Percentiles rank a stretch among this genome's conserved stretches.
Evolutionary conservation across 2,797 vertebrate genomes (phyloP).

Genomic region (Gobio occitaniae): DNA sequence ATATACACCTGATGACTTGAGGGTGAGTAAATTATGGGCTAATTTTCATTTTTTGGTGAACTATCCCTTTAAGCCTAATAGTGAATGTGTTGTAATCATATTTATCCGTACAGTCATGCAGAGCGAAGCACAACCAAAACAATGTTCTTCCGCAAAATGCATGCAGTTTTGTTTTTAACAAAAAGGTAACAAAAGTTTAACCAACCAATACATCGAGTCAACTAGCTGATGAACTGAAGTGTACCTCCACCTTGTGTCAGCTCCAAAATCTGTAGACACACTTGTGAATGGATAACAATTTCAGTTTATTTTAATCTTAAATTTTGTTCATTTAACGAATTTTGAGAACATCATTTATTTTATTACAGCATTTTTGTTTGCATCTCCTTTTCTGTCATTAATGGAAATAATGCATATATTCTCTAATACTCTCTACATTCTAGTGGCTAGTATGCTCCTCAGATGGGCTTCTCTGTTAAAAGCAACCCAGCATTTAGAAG

Average conservation of each 20-base stretch:
- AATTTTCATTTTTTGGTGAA: too few species aligned
- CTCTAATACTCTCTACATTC: background rate
- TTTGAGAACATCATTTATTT: background rate
- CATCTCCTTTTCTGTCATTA: background rate
- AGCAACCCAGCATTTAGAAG: background rate
- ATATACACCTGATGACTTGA: too few species aligned
- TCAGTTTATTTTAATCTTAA: background rate
- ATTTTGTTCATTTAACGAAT: background rate
- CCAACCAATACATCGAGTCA: background rate
- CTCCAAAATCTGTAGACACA: background rate
- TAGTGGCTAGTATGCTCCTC: background rate
- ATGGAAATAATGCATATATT: background rate
- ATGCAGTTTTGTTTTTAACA: background rate
- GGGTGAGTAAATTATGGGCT: too few species aligned
- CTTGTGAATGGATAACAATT: background rate
- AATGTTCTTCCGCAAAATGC: background rate
- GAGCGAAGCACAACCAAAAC: background rate
- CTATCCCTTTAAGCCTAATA: background rate
- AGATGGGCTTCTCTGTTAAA: conserved; percentile 7
- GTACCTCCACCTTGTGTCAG: conserved; percentile 6
- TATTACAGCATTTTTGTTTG: background rate
- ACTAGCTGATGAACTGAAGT: background rate
- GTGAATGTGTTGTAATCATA: background rate
- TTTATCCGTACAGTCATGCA: background rate
- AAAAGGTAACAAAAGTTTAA: background rate